Conservation (phyloP, 2,113 vertebrate genomes). For the Callopanchax toddi region DNA sequence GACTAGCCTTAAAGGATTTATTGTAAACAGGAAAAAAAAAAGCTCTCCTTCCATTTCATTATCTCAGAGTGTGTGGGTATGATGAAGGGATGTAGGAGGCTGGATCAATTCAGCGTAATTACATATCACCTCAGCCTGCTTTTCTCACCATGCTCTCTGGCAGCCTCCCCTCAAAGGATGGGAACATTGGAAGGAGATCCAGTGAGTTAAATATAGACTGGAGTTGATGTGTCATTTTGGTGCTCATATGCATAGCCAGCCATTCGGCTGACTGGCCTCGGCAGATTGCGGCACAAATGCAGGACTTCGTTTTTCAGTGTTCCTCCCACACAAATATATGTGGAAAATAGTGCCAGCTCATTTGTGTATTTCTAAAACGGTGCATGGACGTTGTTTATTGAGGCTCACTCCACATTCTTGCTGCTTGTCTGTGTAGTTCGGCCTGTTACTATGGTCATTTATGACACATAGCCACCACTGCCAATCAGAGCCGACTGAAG, state of each 20-base stretch:
- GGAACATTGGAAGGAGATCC: constrained; percentile 67
- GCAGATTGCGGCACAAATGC: constrained; percentile 53
- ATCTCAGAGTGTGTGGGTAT: constrained; percentile 53
- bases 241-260: constrained; percentile 54
- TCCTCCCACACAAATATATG: constrained; percentile 50
- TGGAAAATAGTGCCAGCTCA: constrained; percentile 16
- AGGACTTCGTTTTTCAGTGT: constrained; percentile 30
- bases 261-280: constrained; percentile 42
- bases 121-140: constrained; percentile 65
- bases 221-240: constrained; percentile 67
- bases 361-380: constrained; percentile 52
- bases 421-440: constrained; percentile 28
- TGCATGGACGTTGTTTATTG: constrained; percentile 33
- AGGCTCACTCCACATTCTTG: constrained; percentile 33
- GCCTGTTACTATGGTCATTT: constrained; percentile 29
- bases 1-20: constrained; percentile 49
- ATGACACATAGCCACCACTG: constrained; percentile 13
- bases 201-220: constrained; percentile 72
- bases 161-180: constrained; percentile 64
- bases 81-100: constrained; percentile 61
- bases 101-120: constrained; percentile 69
- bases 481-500: constrained; percentile 16
- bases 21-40: constrained; percentile 43
- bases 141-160: constrained; percentile 57
- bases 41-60: constrained; percentile 60